phyloP scores from a whole-genome alignment of 2,797 vertebrate genomes.

The Alauda arvensis region DNA sequence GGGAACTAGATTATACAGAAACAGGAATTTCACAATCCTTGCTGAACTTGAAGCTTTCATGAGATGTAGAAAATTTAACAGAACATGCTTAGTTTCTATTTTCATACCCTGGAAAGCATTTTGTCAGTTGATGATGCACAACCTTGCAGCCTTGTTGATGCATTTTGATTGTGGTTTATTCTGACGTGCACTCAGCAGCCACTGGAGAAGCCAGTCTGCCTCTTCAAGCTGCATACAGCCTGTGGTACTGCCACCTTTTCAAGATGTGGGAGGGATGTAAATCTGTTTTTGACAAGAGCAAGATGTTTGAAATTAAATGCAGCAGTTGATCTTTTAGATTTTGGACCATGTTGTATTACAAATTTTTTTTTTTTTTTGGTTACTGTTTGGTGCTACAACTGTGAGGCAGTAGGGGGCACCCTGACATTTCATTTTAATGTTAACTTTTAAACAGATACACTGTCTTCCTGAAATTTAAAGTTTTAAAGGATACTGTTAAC shows the following conservation, averaged over 20 bases:
- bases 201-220: neutral
- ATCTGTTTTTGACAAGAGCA: neutral
- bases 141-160: neutral
- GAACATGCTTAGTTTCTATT: neutral
- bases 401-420: constrained; percentile 61
- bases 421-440: constrained; percentile 15
- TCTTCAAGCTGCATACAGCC: neutral
- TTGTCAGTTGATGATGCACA: neutral
- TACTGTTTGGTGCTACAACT: neutral
- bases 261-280: neutral
- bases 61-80: neutral
- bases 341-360: rapidly evolving
- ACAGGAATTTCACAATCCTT: neutral
- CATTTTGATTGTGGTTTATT: neutral
- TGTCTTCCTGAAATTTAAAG: neutral
- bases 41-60: neutral
- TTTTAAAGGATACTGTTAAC: neutral
- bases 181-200: neutral
- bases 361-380: neutral
- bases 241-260: neutral
- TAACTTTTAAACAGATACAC: rapidly evolving
- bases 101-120: neutral
- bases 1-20: neutral
- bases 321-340: neutral
- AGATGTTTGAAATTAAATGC: neutral